Evolutionary conservation across 2,888 invertebrate species (phyloP), one percentile per base, ranked within the genome.

Genomic region (Vandiemenella viatica): DNA sequence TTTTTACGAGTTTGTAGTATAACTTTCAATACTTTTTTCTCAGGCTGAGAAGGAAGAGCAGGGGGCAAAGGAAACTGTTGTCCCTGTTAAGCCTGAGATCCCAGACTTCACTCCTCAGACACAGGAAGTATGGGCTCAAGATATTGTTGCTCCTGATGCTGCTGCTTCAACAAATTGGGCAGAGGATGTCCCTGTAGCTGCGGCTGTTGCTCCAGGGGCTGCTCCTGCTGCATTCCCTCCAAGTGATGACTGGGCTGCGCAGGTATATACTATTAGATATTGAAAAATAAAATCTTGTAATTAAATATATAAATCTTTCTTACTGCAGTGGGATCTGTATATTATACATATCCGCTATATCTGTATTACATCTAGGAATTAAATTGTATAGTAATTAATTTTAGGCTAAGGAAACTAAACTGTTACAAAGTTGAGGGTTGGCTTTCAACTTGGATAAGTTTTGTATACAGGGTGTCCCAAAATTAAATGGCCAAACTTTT

Each of bases 1-100:
- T n/a, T n/a, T n/a, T 37, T 37, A n/a, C 1, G 15, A 37, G 37
- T n/a, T 4, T 37, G 15, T 6, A 15, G 6, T 13, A 42, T 46
- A 16, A 17, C 13, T 5, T 51, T 43, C 48, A n/a, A n/a, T n/a
- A n/a, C 53, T 48, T 47, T 44, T 49, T 48, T 55, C 56, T 3
- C 54, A 75, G 74, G 89, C 87, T 58, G 93, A 95, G 65, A 95
- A 95, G 71, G 93, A 95, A 61, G 93, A 95, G 65, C 88, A 89
- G 61, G 85, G 84, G 41, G 84, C 83, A 45, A 89, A 89, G 69
- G 89, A 89, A 67, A 73, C 75, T 77, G 17, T 60, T 43, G 70
- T 71, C 13, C 65, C 66, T 10, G 65, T 67, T 37, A 74, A 74
- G 54, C 57, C 65, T 23, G 72, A 71, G 49, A 68, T 72, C 26